Conservation (phyloP, 2,888 invertebrate species). For the Galerucella pusilla region DNA sequence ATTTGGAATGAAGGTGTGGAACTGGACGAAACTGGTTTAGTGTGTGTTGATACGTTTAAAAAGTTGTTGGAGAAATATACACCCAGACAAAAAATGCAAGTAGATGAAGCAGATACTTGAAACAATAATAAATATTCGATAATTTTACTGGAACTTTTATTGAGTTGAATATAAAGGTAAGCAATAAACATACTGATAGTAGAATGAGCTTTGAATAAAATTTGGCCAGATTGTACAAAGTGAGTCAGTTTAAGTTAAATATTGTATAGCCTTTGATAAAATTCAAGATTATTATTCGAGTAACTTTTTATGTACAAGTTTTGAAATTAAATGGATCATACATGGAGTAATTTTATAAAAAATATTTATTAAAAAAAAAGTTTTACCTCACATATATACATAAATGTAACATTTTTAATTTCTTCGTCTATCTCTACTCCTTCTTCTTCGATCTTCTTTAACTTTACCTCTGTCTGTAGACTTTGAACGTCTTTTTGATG, state of each 20-base stretch:
- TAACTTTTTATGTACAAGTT: too few species aligned
- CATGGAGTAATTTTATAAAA: not conserved
- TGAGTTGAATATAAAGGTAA: too few species aligned
- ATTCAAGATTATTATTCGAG: too few species aligned
- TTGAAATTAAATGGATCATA: not conserved
- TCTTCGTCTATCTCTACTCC: conserved; percentile 51
- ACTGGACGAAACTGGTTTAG: conserved; percentile 67
- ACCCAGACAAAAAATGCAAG: conserved; percentile 43
- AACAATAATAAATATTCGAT: conserved; percentile 22
- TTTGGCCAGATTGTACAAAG: too few species aligned
- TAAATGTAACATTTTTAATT: conserved; percentile 29
- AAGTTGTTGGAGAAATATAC: conserved; percentile 54
- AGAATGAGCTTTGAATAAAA: too few species aligned
- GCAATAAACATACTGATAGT: too few species aligned
- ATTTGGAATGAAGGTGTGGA: conserved; percentile 68
- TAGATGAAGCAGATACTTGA: conserved; percentile 51
- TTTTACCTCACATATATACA: not conserved
- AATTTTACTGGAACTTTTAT: conserved; percentile 21
- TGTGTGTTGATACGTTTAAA: conserved; percentile 69
- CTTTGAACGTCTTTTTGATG: conserved; percentile 42
- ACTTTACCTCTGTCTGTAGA: conserved; percentile 41
- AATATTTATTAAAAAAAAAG: not conserved
- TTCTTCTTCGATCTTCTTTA: conserved; percentile 33
- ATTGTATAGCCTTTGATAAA: too few species aligned
- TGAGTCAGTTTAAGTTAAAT: too few species aligned